Evolutionary conservation across 2,797 vertebrate species (phyloP), one percentile per base, ranked within the genome.

Genomic region (Lepilemur septentrionalis): DNA sequence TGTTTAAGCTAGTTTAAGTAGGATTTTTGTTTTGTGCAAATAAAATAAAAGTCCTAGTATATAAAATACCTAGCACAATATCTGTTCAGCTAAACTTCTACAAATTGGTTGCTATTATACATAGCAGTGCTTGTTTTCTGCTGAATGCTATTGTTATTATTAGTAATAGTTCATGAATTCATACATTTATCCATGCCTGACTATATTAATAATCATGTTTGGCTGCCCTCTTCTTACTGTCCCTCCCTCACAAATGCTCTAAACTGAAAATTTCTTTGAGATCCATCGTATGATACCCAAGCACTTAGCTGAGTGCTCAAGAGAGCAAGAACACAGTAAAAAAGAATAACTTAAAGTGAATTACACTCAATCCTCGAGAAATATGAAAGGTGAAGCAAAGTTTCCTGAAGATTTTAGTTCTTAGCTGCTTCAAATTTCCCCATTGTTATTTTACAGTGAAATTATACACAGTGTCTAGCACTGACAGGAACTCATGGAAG

Each of bases 21-120:
- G n/a, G 59, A 88, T 43, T 83, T 93, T 86, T 91, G 35, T 89
- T 86, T 46, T 81, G 4, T 38, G 41, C 17, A 92, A 95, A 72
- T 32, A 67, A 41, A 78, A 65, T 41, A 38, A 63, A 88, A 79
- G n/a, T 76, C 25, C 14, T 61, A 38, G 25, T 78, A 15, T 59
- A 43, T 78, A 55, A 89, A 93, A 65, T 75, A 48, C 6, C 11
- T 43, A 57, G 9, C 55, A 41, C 1, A 18, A 30, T 55, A 20
- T 52, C 46, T 83, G 13, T 55, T 76, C 35, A 73, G 35, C 22
- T 63, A 76, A 61, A 57, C 1, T 79, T 92, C 7, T 30, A 55
- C 41, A 65, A 46, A 3, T 38, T 72, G 23, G 13, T 72, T 80
- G 30, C 59, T 57, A 48, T 72, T 65, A 43, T 82, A 69, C 35